phyloP scores from a whole-genome alignment of 2,797 vertebrate species.

The Myotis daubentonii region DNA sequence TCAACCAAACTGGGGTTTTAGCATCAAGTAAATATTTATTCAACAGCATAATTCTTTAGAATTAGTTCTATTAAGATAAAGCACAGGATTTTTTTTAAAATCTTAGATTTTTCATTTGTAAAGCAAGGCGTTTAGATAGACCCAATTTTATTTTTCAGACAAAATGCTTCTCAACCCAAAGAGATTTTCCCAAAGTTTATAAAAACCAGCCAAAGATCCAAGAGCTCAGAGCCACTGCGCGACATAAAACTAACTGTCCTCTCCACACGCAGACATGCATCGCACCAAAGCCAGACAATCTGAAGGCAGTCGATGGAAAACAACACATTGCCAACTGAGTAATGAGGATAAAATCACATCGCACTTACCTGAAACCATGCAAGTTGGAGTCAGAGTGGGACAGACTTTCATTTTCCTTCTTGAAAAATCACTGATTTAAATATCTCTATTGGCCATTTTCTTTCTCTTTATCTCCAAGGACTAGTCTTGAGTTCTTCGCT shows the following conservation, averaged over 20 bases:
- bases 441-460: background rate
- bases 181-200: background rate
- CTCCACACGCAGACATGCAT: too few relatives aligned
- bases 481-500: background rate
- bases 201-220: background rate
- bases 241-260: background rate
- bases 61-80: background rate
- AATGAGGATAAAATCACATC: background rate
- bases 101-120: background rate
- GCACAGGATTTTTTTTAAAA: background rate
- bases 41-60: background rate
- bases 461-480: background rate
- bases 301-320: background rate
- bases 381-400: too few relatives aligned
- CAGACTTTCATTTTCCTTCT: background rate
- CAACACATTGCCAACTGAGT: background rate
- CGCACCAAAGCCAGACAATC: background rate
- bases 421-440: background rate
- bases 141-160: background rate
- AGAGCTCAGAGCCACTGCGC: background rate
- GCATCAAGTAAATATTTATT: background rate
- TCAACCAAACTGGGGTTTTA: background rate
- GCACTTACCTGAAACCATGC: background rate
- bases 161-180: background rate
- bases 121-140: background rate